Percentiles rank a stretch among this genome's conserved stretches.
Evolutionary conservation across 2,888 invertebrate species (phyloP).

Genomic region (Blastobasis lacticolella): DNA sequence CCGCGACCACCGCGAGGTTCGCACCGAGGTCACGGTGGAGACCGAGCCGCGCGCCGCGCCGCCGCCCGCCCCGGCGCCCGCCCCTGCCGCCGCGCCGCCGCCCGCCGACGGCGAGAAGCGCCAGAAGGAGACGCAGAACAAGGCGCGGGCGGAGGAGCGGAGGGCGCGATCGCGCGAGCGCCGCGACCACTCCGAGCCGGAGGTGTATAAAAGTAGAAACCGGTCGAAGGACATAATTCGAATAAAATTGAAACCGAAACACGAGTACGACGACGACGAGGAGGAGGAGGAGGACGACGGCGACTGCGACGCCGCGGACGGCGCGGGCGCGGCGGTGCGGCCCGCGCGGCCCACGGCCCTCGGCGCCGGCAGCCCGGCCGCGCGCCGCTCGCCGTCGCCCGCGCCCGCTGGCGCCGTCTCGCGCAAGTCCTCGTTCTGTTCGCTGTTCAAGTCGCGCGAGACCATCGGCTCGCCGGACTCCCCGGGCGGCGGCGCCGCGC

Average conservation of each 20-base stretch:
- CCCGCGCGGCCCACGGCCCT: conserved; percentile 42
- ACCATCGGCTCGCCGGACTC: conserved; percentile 78
- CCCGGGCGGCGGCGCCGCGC: conserved; percentile 63
- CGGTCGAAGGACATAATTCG: conserved; percentile 65
- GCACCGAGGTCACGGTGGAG: conserved; percentile 54
- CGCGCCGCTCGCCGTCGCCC: conserved; percentile 71
- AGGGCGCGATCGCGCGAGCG: conserved; percentile 41
- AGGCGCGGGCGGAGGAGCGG: conserved; percentile 42
- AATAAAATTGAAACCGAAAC: conserved; percentile 83
- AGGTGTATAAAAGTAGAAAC: conserved; percentile 44
- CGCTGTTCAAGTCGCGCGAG: conserved; percentile 84
- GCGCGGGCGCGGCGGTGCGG: background rate
- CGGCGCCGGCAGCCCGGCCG: conserved; percentile 32
- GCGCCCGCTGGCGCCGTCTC: conserved; percentile 78
- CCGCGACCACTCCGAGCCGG: conserved; percentile 48
- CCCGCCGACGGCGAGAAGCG: conserved; percentile 40
- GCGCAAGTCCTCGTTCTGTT: conserved; percentile 87
- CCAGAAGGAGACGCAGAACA: conserved; percentile 43
- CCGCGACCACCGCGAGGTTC: conserved; percentile 48
- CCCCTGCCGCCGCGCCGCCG: conserved; percentile 16
- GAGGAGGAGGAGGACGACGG: conserved; percentile 37
- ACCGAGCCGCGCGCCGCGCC: conserved; percentile 11
- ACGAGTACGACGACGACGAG: conserved; percentile 77
- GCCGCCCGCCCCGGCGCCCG: conserved; percentile 8
- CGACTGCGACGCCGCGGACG: conserved; percentile 25